Base-by-base conservation (phyloP, 2,888 invertebrate species). In the Pteria penguin region DNA sequence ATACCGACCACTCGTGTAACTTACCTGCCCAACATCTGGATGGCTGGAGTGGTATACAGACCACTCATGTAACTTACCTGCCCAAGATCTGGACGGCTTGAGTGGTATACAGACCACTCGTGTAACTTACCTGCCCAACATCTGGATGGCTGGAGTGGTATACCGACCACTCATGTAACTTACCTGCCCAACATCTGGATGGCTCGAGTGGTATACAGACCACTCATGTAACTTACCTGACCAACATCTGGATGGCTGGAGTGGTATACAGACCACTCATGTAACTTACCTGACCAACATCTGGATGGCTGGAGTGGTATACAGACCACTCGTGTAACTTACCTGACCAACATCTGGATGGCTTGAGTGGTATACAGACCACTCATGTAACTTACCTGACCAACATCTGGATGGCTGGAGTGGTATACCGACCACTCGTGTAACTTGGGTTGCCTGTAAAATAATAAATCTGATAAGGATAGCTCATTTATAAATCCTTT, bases 131-230 rank as follows among this genome's bases (percentile, higher is more conserved):
- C 82, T 89, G 86, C 57, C 86, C 88, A 54, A 88, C 83, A 83
- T 91, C 91, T 66, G 90, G 89, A 63, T 89, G 89, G 81, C 91
- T 91, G 65, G 87, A 87, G 80, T 90, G 90, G 75, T 90, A 90
- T 0, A 88, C 85, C 70, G 86, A 89, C 85, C 89, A 88, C 75
- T 89, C 88, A 83, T 91, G 84, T 60, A 90, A 79, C 62, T 86
- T 86, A n/a, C n/a, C n/a, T n/a, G n/a, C n/a, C n/a, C n/a, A n/a
- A n/a, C n/a, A n/a, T n/a, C n/a, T n/a, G n/a, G n/a, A n/a, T n/a
- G n/a, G n/a, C n/a, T n/a, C n/a, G n/a, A n/a, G n/a, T n/a, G n/a
- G n/a, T n/a, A n/a, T n/a, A n/a, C n/a, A n/a, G n/a, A n/a, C n/a
- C n/a, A n/a, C n/a, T n/a, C n/a, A n/a, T n/a, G n/a, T n/a, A 27